phyloP scores from a whole-genome alignment of 2,797 vertebrate genomes.

The Pipistrellus kuhlii region DNA sequence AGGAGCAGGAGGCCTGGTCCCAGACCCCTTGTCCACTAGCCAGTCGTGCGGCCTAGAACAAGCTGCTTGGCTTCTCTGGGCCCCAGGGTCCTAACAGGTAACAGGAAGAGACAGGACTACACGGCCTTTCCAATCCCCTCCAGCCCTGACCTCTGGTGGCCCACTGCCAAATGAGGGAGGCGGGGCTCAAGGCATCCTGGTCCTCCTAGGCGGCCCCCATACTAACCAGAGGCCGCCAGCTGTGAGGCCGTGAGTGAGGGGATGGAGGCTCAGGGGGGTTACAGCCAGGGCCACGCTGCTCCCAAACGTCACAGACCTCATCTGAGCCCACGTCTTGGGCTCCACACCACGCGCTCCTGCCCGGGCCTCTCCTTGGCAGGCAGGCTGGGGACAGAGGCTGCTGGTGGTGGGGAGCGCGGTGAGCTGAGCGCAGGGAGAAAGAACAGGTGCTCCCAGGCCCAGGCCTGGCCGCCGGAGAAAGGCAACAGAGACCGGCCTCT shows the following conservation, averaged over 20 bases:
- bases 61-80: not conserved
- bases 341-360: not conserved
- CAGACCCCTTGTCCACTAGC: not conserved
- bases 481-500: not conserved
- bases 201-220: not conserved
- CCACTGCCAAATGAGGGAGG: not conserved
- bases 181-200: fast-evolving
- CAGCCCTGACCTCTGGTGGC: not conserved
- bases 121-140: not conserved
- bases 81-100: not conserved
- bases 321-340: not conserved
- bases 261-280: not conserved
- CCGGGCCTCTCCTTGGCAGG: not conserved
- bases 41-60: not conserved
- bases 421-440: not conserved
- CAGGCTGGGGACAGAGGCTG: not conserved
- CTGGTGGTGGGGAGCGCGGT: not conserved
- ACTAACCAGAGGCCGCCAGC: not conserved
- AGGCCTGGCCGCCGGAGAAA: not conserved
- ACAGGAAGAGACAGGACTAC: not conserved
- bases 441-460: not conserved
- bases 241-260: not conserved
- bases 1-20: not conserved
- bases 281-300: not conserved
- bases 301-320: not conserved